Base-by-base conservation (phyloP, 2,797 vertebrate genomes). In the Hipposideros larvatus region DNA sequence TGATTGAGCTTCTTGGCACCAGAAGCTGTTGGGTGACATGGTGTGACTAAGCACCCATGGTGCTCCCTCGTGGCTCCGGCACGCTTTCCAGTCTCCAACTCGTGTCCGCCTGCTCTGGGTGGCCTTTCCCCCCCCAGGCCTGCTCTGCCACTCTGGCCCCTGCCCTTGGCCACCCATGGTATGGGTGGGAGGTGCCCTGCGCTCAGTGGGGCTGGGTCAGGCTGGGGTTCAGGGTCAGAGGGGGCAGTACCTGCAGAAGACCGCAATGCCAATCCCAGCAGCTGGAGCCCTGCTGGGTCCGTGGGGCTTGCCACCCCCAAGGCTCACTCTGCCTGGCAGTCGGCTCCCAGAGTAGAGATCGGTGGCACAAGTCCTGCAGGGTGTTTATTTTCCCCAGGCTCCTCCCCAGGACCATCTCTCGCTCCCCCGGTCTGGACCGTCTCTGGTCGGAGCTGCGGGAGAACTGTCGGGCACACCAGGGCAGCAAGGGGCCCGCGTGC, bases 301-400 rank as follows among this genome's bases (percentile, higher is more conserved):
- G 0, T 2, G 2, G 28, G 48, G 16, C 61, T 65, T 16, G 26
- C 92, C 48, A 19, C 4, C 34, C 57, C 46, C 13, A 0, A 34
- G 80, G 31, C 43, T 61, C 31, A 0, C 22, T 82, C 8, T 79
- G 34, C 28, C 57, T n/a, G 87, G 46, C 84, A 11, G 14, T 21
- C 0, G 0, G 83, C 2, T 22, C 87, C 41, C 41, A 26, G 68
- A 87, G 53, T 18, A 51, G 70, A 75, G 75, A 22, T 55, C 1
- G 9, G 59, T 10, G 87, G 79, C 37, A 18, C 87, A 37, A 61
- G 85, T 89, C 93, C 94, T 37, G 95, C 94, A 87, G 97, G 96
- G 94, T 96, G 83, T 97, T 96, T 96, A 86, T 98, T 97, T 96
- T 97, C 88, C 97, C 94, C 95, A 97, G 96, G 94, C 97, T 95